phyloP scores from a whole-genome alignment of 1,140 invertebrate species.

The Archivesica marissinica region DNA sequence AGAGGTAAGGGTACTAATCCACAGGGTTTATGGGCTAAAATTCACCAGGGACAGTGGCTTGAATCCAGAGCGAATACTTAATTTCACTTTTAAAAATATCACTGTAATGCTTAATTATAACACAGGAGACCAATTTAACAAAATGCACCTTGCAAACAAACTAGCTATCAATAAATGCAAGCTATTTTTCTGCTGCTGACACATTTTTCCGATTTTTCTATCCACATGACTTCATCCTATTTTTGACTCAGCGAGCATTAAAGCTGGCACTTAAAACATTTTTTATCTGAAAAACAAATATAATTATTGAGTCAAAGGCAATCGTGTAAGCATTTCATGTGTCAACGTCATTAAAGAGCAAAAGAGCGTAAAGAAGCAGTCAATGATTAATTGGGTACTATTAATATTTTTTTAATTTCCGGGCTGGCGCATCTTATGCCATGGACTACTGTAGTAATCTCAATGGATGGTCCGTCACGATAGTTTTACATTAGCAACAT shows the following conservation, averaged over 20 bases:
- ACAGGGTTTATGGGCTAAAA: too few relatives aligned
- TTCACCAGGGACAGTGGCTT: too few relatives aligned
- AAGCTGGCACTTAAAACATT: constrained; percentile 34
- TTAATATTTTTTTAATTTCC: constrained; percentile 63
- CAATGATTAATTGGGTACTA: constrained; percentile 57
- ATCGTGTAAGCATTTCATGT: constrained; percentile 34
- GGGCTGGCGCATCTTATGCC: constrained; percentile 7
- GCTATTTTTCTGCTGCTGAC: neutral
- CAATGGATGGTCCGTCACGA: constrained; percentile 25
- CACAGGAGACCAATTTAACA: neutral
- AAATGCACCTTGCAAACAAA: neutral
- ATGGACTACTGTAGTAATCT: constrained; percentile 5
- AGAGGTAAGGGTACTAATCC: too few relatives aligned
- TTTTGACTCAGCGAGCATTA: constrained; percentile 31
- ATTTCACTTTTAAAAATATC: too few relatives aligned
- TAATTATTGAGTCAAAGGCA: neutral
- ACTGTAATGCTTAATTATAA: too few relatives aligned
- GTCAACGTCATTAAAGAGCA: constrained; percentile 49
- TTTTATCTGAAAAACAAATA: constrained; percentile 32
- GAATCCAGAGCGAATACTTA: too few relatives aligned
- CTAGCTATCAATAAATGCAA: neutral
- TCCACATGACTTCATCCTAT: constrained; percentile 4
- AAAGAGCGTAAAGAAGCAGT: constrained; percentile 43
- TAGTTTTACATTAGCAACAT: constrained; percentile 52
- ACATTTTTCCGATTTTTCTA: neutral